These are phyloP conservation scores for Sebastes schlegelii DNA, from an alignment of 2,113 vertebrate genomes.

Conservation along the genomic window DNA sequence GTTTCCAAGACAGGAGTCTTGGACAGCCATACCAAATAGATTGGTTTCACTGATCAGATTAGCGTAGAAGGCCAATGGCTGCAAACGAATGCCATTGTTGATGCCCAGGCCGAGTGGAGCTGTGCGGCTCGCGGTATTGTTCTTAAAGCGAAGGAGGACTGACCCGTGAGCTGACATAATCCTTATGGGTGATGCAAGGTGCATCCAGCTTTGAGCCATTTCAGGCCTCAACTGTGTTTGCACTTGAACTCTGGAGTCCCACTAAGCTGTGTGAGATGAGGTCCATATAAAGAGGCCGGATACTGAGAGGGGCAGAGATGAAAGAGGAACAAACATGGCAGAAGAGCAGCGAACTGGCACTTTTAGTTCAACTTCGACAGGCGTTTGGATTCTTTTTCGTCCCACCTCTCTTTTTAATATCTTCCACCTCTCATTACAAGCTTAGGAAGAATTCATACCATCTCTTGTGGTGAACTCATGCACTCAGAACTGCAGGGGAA, in stretches of 20 bases:
- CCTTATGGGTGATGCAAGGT: conserved; percentile 28
- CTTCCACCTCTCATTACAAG: conserved; percentile 61
- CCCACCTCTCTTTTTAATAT: conserved; percentile 39
- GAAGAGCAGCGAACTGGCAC: conserved; percentile 34
- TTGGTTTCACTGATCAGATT: conserved; percentile 81
- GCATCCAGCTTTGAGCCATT: conserved; percentile 39
- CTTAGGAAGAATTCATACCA: conserved; percentile 61
- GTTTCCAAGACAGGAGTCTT: conserved; percentile 49
- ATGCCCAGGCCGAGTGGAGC: conserved; percentile 53
- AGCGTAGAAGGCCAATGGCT: conserved; percentile 60
- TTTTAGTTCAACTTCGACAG: conserved; percentile 28
- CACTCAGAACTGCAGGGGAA: conserved; percentile 66
- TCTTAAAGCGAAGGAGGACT: conserved; percentile 41
- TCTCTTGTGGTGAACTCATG: conserved; percentile 66
- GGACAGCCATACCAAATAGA: conserved; percentile 82
- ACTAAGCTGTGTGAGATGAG: conserved; percentile 19
- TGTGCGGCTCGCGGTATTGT: conserved; percentile 46
- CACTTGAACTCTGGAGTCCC: conserved; percentile 28
- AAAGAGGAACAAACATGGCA: conserved; percentile 45
- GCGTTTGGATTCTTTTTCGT: not conserved
- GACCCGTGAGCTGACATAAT: conserved; percentile 48
- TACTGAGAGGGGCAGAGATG: conserved; percentile 29
- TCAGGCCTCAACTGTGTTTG: conserved; percentile 39
- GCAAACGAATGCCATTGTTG: conserved; percentile 77
- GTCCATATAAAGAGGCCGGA: conserved; percentile 13